phyloP scores from a whole-genome alignment of 2,797 vertebrate species.

The Sebastes dallii region DNA sequence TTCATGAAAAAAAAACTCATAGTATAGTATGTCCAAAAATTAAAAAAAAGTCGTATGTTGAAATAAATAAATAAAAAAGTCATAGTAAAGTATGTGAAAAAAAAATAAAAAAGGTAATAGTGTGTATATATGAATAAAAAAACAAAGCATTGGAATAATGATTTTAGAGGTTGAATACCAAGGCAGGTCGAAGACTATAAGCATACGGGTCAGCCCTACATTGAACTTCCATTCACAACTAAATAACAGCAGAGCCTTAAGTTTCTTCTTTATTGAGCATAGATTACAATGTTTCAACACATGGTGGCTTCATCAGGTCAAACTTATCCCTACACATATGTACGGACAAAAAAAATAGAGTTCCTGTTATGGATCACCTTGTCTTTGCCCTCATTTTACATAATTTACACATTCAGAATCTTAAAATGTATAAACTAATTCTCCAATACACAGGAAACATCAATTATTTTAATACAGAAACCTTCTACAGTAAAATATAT shows the following conservation, averaged over 20 bases:
- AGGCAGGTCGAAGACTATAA: too few species aligned
- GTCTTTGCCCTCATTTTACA: neutral
- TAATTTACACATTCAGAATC: neutral
- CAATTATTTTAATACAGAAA: neutral
- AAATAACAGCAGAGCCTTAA: neutral
- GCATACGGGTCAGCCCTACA: neutral
- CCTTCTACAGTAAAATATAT: neutral
- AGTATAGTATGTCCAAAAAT: too few species aligned
- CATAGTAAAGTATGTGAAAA: too few species aligned
- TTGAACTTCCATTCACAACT: neutral
- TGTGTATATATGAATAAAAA: too few species aligned
- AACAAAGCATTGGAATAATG: too few species aligned
- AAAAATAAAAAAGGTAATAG: too few species aligned
- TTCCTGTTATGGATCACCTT: neutral
- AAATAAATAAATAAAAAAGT: too few species aligned
- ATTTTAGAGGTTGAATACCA: too few species aligned
- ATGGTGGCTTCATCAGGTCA: neutral
- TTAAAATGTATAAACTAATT: neutral
- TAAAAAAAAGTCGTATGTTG: too few species aligned
- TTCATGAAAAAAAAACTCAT: too few species aligned
- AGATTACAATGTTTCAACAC: neutral
- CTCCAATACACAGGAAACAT: neutral
- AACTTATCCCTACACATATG: neutral
- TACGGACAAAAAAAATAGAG: neutral
- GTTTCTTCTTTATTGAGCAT: neutral